Percentiles rank a stretch among this genome's conserved stretches.
Evolutionary conservation across 2,113 vertebrate genomes (phyloP).

Genomic region (Chaetops frenatus): DNA sequence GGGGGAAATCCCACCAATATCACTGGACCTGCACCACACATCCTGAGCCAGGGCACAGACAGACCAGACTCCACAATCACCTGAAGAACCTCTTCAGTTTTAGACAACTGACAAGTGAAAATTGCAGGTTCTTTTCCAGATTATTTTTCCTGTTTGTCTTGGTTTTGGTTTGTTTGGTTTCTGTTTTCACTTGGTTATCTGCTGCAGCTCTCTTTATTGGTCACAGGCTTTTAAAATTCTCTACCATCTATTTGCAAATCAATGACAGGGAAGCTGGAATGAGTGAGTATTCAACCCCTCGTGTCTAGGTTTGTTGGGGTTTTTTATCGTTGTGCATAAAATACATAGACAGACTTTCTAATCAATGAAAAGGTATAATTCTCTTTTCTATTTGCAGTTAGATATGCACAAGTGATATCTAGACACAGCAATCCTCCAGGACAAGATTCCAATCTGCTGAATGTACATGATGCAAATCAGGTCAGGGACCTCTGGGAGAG

Average conservation of each 20-base stretch:
- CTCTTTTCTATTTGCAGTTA: background rate
- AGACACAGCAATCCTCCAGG: background rate
- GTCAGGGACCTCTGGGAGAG: background rate
- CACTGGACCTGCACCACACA: background rate
- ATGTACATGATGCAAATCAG: background rate
- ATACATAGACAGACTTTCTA: background rate
- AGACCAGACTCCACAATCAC: accelerated
- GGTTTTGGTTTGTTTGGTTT: background rate
- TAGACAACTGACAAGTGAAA: background rate
- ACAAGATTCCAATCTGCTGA: background rate
- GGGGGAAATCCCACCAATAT: accelerated
- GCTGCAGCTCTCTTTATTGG: background rate
- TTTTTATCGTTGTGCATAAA: background rate
- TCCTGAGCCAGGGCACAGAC: background rate
- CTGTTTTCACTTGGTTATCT: background rate
- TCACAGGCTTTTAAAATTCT: background rate
- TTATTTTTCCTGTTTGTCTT: background rate
- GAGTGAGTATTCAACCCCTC: background rate
- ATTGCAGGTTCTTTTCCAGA: background rate
- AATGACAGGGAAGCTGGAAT: background rate
- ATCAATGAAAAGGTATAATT: background rate
- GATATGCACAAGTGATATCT: background rate
- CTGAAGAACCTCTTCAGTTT: background rate
- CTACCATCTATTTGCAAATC: background rate
- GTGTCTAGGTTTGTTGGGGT: background rate